Evolutionary conservation across 2,888 invertebrate genomes (phyloP).

Genomic region (Leptopilina myrica): DNA sequence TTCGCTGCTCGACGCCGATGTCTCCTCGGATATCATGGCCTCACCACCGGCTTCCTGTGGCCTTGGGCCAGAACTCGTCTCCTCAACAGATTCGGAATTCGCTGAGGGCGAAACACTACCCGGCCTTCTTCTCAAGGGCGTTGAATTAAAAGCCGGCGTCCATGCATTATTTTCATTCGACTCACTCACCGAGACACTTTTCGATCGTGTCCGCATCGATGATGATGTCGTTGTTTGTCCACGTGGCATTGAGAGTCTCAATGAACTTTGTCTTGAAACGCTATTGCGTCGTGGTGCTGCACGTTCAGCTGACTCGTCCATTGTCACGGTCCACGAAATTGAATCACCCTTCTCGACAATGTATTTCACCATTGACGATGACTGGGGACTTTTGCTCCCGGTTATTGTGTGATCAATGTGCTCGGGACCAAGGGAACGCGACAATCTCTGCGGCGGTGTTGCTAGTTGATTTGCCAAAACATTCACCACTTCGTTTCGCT

Average conservation of each 20-base stretch:
- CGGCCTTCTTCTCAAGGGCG: conserved; percentile 67
- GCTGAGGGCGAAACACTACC: conserved; percentile 76
- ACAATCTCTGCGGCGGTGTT: conserved; percentile 63
- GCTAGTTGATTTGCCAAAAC: conserved; percentile 71
- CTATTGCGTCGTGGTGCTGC: conserved; percentile 35
- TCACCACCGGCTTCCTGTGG: conserved; percentile 85
- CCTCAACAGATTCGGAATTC: conserved; percentile 69
- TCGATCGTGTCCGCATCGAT: conserved; percentile 67
- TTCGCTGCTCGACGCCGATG: conserved; percentile 73
- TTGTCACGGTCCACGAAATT: conserved; percentile 91
- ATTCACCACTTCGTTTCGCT: conserved; percentile 85
- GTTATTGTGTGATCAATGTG: conserved; percentile 60
- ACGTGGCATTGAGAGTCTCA: conserved; percentile 63
- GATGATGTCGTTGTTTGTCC: conserved; percentile 52
- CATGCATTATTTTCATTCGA: conserved; percentile 58
- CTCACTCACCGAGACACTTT: conserved; percentile 71
- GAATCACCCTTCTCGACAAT: conserved; percentile 92
- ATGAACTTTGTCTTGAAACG: conserved; percentile 68
- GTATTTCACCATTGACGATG: conserved; percentile 89
- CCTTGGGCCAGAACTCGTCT: conserved; percentile 78
- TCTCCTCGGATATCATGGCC: conserved; percentile 82
- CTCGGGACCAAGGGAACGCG: conserved; percentile 70
- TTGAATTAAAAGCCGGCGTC: conserved; percentile 69
- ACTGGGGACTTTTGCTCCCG: conserved; percentile 74
- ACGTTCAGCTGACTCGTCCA: conserved; percentile 77